Base-by-base conservation (phyloP, 2,113 vertebrate species). In the Eonycteris spelaea region DNA sequence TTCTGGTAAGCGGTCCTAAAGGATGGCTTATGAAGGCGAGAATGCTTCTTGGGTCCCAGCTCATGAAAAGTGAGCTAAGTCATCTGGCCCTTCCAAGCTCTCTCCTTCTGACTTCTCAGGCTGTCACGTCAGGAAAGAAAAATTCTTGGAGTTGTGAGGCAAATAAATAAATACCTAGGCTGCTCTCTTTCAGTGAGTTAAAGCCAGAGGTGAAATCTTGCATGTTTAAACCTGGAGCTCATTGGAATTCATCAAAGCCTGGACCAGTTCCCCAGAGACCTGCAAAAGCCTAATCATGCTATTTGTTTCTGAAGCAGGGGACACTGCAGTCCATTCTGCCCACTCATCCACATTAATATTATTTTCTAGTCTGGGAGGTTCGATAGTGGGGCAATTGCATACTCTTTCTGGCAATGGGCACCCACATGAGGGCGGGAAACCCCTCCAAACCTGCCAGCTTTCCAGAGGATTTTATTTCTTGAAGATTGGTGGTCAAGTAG, bases 211-310 rank as follows among this genome's bases (percentile, higher is more conserved):
- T 88, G 82, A 96, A 65, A 65, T 93, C 82, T 67, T 93, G 67
- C 57, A 59, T 68, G 57, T 78, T 93, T 94, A 93, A 97, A 91
- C 78, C 83, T 15, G 21, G n/a, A 96, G 95, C 1, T 87, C 65
- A 96, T 70, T 95, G 92, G 86, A 75, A 77, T 90, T 96, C 94
- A 97, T 88, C 74, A 48, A 86, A 94, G 93, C 82, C 82, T 70
- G 87, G 75, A 93, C 0, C 2, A 78, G 7, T 40, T 96, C 83
- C 51, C 82, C 16, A 28, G 59, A 73, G 67, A 82, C 83, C 68
- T 26, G 48, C 30, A 91, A 84, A 90, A 97, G 48, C 71, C 4
- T 86, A 93, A 91, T 48, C 59, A 89, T 90, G 65, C 22, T 55
- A 80, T 89, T 90, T 82, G 51, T 38, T 77, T 94, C 68, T 63